These are phyloP conservation scores for Branchipolynoe longqiensis DNA, from an alignment of 2,888 invertebrate species.

Conservation along the genomic window DNA sequence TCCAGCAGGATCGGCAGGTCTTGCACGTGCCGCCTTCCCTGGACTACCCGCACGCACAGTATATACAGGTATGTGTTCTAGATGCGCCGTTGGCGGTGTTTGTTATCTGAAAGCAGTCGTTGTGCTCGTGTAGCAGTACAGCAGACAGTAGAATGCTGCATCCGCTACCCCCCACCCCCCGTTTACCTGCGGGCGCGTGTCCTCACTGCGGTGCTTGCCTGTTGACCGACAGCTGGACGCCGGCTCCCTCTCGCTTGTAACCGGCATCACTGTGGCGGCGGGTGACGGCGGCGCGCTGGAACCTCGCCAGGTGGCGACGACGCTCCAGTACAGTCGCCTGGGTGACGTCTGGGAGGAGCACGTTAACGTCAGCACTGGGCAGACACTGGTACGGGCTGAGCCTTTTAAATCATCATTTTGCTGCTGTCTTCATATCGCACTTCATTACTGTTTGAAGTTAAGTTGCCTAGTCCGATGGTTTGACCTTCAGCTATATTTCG, in stretches of 20 bases:
- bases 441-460: no score
- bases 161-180: no score
- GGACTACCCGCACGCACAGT: neutral
- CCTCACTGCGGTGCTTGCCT: no score
- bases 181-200: no score
- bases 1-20: neutral
- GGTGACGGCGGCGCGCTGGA: neutral
- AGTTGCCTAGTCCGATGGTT: no score
- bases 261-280: neutral
- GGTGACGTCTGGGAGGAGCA: neutral
- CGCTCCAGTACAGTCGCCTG: neutral
- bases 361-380: neutral
- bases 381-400: neutral
- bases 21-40: neutral
- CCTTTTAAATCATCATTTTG: neutral
- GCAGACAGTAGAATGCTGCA: no score
- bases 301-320: neutral
- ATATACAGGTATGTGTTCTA: neutral
- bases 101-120: neutral
- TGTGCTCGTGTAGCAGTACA: neutral
- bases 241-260: neutral
- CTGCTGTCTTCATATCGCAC: no score
- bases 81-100: neutral
- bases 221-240: neutral
- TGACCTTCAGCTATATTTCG: no score